Evolutionary conservation across 2,797 vertebrate genomes (phyloP).

Genomic region (Hapalemur alaotrensis): DNA sequence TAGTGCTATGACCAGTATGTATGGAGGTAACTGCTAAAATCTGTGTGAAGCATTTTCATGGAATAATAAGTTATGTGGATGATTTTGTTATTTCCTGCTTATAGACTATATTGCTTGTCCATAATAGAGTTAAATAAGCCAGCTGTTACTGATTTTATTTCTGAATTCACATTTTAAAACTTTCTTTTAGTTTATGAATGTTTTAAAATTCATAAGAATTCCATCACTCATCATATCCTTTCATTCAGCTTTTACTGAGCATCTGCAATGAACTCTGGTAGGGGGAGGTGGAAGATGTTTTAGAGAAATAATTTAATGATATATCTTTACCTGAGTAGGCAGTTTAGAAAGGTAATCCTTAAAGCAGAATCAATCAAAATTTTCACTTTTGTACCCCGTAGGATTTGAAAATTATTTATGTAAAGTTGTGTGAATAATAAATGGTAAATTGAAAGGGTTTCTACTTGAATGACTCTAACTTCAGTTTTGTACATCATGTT

Average conservation of each 20-base stretch:
- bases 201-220: neutral
- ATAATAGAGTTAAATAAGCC: neutral
- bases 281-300: neutral
- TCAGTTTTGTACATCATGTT: neutral
- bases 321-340: neutral
- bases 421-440: neutral
- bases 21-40: neutral
- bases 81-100: neutral
- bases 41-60: neutral
- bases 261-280: neutral
- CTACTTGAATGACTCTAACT: neutral
- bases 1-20: neutral
- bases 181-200: neutral
- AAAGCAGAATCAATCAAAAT: neutral
- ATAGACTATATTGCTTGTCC: neutral
- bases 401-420: neutral
- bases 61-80: neutral
- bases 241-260: neutral
- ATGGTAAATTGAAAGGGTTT: slow-evolving; percentile 29
- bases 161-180: slow-evolving; percentile 20
- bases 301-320: slow-evolving; percentile 2
- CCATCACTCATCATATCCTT: neutral
- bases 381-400: neutral
- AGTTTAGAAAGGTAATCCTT: slow-evolving; percentile 32
- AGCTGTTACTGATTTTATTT: neutral